Evolutionary conservation across 2,888 invertebrate species (phyloP), one percentile per base, ranked within the genome.

Genomic region (Drosophila fungiperda): DNA sequence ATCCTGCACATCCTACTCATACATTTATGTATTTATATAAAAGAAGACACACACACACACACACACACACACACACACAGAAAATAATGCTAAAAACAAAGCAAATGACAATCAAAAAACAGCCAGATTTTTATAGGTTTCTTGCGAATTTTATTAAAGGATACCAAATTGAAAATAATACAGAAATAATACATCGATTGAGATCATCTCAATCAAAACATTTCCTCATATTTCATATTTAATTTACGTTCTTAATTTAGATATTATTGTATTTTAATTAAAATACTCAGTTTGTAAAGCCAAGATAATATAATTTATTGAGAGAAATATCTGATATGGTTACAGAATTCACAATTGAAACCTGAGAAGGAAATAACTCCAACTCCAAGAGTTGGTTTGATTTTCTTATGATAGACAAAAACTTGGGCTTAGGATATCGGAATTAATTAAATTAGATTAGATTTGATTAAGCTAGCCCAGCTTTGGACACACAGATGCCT

Each of bases 31-130:
- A 33, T 35, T 36, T 26, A 9, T 49, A 26, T 49, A 26, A 26
- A 17, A 17, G 49, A 26, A n/a, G n/a, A n/a, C n/a, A n/a, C n/a
- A n/a, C n/a, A n/a, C n/a, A 38, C 29, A 55, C 40, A 26, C 55
- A 32, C 53, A 15, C 23, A 5, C 17, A n/a, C 17, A n/a, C 17
- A 36, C 35, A 42, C 20, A 45, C 42, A 20, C 42, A 12, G 20
- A 12, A 23, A 15, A 15, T 23, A 23, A 23, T 23, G 45, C 15
- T 8, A 23, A 45, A 45, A 12, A 7, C 15, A 45, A 45, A 8
- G 15, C 20, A 45, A 15, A 45, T 45, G 45, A 15, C 23, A 45
- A 8, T 23, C 3, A 40, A 5, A 40, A 40, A 40, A n/a, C n/a
- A n/a, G 4, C 1, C 9, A 8, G 45, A 15, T 45, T 45, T 45